Evolutionary conservation across 2,888 invertebrate genomes (phyloP).

Genomic region (Andrena camellia): DNA sequence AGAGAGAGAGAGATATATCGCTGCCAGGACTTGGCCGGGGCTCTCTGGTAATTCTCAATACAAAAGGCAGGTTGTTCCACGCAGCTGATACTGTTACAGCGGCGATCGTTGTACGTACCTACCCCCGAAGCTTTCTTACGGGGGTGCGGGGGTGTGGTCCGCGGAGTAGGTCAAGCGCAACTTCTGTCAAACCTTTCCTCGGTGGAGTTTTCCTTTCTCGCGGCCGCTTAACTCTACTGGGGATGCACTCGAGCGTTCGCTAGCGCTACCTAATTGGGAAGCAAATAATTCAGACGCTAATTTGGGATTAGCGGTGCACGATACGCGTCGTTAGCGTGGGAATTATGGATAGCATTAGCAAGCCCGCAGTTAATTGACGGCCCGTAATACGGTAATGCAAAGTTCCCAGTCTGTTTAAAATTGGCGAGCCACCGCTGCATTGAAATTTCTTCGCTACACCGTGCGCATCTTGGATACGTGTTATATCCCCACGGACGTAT

Average conservation of each 20-base stretch:
- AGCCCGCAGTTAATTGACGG: constrained; percentile 7
- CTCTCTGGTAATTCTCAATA: constrained; percentile 39
- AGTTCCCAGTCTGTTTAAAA: background rate
- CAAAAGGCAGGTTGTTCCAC: constrained; percentile 35
- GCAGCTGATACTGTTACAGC: constrained; percentile 36
- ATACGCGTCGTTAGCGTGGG: constrained; percentile 43
- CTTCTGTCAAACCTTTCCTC: constrained; percentile 20
- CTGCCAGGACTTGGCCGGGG: constrained; percentile 17
- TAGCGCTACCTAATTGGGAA: background rate
- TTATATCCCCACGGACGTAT: constrained; percentile 12
- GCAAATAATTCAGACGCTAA: background rate
- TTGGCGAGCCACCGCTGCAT: background rate
- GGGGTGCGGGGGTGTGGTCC: background rate
- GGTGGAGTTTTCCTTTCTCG: background rate
- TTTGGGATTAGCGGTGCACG: constrained; percentile 22
- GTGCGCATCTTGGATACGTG: background rate
- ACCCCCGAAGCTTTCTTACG: background rate
- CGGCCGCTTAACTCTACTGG: background rate
- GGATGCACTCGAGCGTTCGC: background rate
- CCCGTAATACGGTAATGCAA: background rate
- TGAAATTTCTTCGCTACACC: background rate
- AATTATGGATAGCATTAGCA: constrained; percentile 52
- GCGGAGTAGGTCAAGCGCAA: constrained; percentile 16
- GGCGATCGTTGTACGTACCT: constrained; percentile 1
- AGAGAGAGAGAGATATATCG: constrained; percentile 35